These are phyloP conservation scores for Tethea ocularis DNA, from an alignment of 2,888 invertebrate genomes.

Conservation along the genomic window DNA sequence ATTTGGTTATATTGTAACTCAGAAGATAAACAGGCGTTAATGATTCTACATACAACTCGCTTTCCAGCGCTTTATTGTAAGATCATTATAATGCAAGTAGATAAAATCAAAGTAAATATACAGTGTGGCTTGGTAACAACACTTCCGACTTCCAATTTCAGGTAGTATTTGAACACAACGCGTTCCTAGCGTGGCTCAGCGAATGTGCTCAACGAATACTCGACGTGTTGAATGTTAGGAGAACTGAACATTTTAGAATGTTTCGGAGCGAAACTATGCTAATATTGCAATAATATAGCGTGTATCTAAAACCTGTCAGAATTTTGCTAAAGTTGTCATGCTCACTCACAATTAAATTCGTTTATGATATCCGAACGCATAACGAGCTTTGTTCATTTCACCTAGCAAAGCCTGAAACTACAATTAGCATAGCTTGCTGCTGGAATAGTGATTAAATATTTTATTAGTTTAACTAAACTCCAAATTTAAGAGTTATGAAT, in stretches of 20 bases:
- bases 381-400: background rate
- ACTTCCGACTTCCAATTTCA: constrained; percentile 9
- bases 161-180: constrained; percentile 24
- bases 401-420: background rate
- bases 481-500: background rate
- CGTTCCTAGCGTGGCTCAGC: constrained; percentile 15
- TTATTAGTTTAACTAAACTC: background rate
- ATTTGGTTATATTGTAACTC: background rate
- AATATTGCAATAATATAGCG: background rate
- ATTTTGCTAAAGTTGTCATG: background rate
- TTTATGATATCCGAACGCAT: background rate
- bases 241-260: constrained; percentile 9
- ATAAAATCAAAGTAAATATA: constrained; percentile 45
- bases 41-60: background rate
- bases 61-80: constrained; percentile 25
- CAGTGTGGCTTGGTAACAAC: constrained; percentile 18
- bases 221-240: too few relatives aligned
- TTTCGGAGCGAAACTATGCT: constrained; percentile 3
- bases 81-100: constrained; percentile 24
- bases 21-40: background rate
- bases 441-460: background rate
- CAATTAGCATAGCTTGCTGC: too few relatives aligned
- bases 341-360: background rate
- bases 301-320: background rate
- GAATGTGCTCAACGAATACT: background rate